Percentiles rank a stretch among this genome's conserved stretches.
phyloP scores from a whole-genome alignment of 2,113 vertebrate genomes.

The Conger conger region DNA sequence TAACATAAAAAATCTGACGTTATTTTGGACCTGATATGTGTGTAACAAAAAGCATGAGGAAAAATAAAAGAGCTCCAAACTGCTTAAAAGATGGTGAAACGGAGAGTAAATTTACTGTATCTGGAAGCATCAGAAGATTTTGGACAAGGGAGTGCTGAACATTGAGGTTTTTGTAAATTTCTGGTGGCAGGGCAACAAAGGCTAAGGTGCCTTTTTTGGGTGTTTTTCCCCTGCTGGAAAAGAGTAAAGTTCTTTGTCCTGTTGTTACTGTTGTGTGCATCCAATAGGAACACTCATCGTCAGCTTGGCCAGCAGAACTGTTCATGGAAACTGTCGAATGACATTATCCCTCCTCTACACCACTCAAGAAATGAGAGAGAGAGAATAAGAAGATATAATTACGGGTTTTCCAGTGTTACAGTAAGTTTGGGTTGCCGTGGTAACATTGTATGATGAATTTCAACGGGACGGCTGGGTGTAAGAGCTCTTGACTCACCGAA shows the following conservation, averaged over 20 bases:
- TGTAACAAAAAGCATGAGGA: neutral
- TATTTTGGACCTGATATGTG: neutral
- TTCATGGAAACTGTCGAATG: constrained; percentile 29
- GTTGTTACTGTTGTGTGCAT: neutral
- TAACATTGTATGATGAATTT: constrained; percentile 34
- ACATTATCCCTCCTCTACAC: constrained; percentile 14
- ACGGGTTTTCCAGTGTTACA: constrained; percentile 59
- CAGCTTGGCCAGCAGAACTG: constrained; percentile 1
- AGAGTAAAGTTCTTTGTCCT: neutral
- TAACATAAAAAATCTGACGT: neutral
- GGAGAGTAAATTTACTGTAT: neutral
- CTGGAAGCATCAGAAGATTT: neutral
- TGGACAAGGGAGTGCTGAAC: neutral
- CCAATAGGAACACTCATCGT: neutral
- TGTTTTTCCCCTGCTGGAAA: neutral
- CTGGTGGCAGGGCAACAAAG: neutral
- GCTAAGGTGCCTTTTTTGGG: neutral
- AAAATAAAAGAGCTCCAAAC: neutral
- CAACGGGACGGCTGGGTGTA: constrained; percentile 61
- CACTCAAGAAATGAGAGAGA: constrained; percentile 29
- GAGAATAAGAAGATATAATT: constrained; percentile 43
- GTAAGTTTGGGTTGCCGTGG: constrained; percentile 62
- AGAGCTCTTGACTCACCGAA: constrained; percentile 39
- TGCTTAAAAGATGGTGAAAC: neutral
- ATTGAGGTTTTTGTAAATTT: neutral